Evolutionary conservation across 1,140 invertebrate genomes (phyloP).

Genomic region (Portunus trituberculatus): DNA sequence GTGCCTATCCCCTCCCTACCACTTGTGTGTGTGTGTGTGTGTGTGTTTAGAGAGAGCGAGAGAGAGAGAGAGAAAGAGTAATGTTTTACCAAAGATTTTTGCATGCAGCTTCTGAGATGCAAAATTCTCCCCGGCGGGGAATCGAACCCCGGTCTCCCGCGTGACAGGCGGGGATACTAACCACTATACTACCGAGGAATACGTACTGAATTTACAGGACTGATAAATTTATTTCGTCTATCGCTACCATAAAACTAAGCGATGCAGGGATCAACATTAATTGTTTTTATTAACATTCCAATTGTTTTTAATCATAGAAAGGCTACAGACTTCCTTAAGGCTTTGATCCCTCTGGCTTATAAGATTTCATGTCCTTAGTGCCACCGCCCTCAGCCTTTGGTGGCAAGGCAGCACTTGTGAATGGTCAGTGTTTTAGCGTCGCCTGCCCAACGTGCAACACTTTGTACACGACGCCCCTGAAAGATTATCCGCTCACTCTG

Average conservation of each 20-base stretch:
- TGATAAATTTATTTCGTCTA: no score
- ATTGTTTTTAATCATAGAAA: not conserved
- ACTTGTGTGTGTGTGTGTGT: not conserved
- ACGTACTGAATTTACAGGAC: not conserved
- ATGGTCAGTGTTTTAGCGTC: not conserved
- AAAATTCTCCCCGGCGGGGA: not conserved
- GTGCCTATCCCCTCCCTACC: no score
- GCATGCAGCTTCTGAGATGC: not conserved
- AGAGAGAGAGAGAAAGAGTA: no score
- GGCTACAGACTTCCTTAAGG: not conserved
- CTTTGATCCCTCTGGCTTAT: not conserved
- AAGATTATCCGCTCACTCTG: not conserved
- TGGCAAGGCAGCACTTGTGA: not conserved
- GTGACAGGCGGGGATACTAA: conserved; percentile 9
- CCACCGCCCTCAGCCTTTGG: not conserved
- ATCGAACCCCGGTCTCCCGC: conserved; percentile 16
- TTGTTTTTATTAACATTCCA: no score
- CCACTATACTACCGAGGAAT: not conserved
- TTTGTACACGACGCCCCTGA: not conserved
- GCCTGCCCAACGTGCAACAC: not conserved
- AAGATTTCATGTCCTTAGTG: not conserved
- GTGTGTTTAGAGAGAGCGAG: not conserved
- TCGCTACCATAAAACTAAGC: not conserved
- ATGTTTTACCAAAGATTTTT: no score
- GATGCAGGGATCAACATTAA: not conserved